Evolutionary conservation across 1,140 invertebrate species (phyloP), one percentile per base, ranked within the genome.

Genomic region (Drosophila auraria): DNA sequence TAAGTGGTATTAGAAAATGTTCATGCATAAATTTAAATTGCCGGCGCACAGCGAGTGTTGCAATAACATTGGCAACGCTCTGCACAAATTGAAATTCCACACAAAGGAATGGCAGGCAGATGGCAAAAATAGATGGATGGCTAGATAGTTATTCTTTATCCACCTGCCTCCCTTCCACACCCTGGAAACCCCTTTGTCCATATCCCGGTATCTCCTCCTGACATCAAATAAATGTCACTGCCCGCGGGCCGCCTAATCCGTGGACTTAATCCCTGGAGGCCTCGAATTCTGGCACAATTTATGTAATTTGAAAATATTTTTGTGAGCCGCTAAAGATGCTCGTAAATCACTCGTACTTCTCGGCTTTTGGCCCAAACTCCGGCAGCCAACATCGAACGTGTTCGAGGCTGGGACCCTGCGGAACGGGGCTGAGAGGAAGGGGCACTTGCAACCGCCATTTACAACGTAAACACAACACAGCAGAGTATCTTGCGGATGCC

Each of bases 1-100:
- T 90, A 89, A 89, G 89, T 90, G 87, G 86, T 90, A 89, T 89
- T 89, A 89, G 86, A 90, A 89, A 74, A 76, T 71, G 72, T 64
- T 65, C 84, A 87, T 87, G 83, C 86, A 87, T 87, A 89, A 89
- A 89, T 87, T 89, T 84, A 87, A 65, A 57, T 83, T 20, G 60
- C 20, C 57, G 51, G 20, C 63, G 53, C 33, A 3, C 14, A 8
- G 64, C 50, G 76, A 30, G 27, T 72, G 84, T 83, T 82, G 71
- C 72, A 64, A 64, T 78, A 87, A 87, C 70, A 83, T 61, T 57
- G 54, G 15, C 15, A 17, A 25, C 25, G 33, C n/a, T 11, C 15
- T 11, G 33, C 40, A 40, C 23, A 68, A 72, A 62, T 54, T 63
- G 50, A 68, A 68, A 73, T 64, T 63, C 58, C 25, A 51, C 25